Conservation (phyloP, 2,113 vertebrate species). For the Pomatorhinus ruficollis region DNA sequence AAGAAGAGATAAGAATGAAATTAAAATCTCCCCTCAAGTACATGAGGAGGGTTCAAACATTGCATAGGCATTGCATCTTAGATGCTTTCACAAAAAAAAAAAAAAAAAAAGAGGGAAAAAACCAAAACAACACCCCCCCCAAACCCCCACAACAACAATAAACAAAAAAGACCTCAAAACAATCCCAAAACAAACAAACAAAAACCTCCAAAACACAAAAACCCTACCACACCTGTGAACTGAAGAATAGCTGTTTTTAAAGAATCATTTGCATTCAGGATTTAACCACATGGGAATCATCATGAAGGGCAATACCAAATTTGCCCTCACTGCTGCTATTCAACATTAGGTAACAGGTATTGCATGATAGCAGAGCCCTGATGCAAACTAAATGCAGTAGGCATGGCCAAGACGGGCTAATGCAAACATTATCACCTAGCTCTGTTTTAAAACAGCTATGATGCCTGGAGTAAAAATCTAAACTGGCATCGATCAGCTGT, state of each 20-base stretch:
- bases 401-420: not conserved
- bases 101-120: not conserved
- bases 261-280: not conserved
- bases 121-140: not conserved
- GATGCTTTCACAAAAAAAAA: not conserved
- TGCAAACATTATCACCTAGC: not conserved
- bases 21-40: not conserved
- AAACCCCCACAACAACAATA: not conserved
- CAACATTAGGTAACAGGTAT: not conserved
- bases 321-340: not conserved
- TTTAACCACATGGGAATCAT: not conserved
- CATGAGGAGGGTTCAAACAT: rapidly evolving
- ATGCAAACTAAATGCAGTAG: not conserved
- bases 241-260: not conserved
- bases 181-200: not conserved
- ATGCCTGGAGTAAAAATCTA: not conserved
- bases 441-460: not conserved
- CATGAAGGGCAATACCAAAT: not conserved
- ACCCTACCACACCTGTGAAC: not conserved
- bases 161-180: not conserved
- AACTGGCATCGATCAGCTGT: not conserved
- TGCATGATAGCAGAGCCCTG: rapidly evolving
- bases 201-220: not conserved
- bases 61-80: not conserved
- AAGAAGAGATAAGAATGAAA: not conserved